Evolutionary conservation across 2,888 invertebrate species (phyloP).

Genomic region (Pristionchus japonicus): DNA sequence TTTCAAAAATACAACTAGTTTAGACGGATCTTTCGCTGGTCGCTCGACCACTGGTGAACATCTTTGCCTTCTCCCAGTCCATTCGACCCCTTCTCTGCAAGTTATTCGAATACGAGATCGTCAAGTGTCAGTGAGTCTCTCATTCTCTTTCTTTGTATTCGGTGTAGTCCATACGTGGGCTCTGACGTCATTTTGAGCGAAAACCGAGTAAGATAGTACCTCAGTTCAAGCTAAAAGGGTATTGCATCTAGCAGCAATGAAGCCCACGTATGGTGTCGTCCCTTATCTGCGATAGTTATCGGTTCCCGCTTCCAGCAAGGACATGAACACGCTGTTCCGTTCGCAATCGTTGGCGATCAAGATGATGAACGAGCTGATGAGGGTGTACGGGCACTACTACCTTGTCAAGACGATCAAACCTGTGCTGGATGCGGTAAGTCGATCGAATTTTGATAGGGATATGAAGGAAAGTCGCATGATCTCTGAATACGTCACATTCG

Average conservation of each 20-base stretch:
- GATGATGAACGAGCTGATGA: slow-evolving; percentile 73
- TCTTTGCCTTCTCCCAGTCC: slow-evolving; percentile 51
- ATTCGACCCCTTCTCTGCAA: slow-evolving; percentile 68
- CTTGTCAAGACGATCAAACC: slow-evolving; percentile 70
- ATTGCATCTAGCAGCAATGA: too few species aligned
- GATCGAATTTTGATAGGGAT: too few species aligned
- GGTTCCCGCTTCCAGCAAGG: slow-evolving; percentile 53
- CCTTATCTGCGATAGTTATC: not conserved
- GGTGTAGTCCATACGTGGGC: too few species aligned
- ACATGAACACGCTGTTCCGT: slow-evolving; percentile 74
- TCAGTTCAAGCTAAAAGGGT: too few species aligned
- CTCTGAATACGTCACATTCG: too few species aligned
- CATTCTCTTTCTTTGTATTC: too few species aligned
- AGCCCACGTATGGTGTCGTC: not conserved
- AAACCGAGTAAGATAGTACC: too few species aligned
- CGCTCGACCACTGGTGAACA: slow-evolving; percentile 71
- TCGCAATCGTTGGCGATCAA: slow-evolving; percentile 71
- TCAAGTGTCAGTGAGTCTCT: slow-evolving; percentile 69
- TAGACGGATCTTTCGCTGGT: slow-evolving; percentile 67
- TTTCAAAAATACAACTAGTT: not conserved
- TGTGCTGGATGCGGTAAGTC: slow-evolving; percentile 69
- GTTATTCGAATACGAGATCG: slow-evolving; percentile 67
- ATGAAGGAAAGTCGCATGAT: too few species aligned
- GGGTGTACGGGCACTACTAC: slow-evolving; percentile 71
- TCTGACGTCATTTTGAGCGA: too few species aligned